These are phyloP conservation scores for Drosophila nebulosa DNA, from an alignment of 1,140 invertebrate species.

Conservation along the genomic window DNA sequence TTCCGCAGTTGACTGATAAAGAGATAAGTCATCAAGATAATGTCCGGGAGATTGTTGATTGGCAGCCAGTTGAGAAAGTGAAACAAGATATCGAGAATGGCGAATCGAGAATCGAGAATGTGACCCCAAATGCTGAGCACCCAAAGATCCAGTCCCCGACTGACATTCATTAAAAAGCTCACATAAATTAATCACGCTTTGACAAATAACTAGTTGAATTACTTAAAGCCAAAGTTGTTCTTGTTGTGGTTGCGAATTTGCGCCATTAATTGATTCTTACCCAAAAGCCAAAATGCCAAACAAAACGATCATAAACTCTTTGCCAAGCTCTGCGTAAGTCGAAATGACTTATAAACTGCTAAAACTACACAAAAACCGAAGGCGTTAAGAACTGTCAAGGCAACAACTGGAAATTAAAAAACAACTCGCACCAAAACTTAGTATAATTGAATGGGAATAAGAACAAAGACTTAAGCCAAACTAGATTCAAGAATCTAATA, in stretches of 20 bases:
- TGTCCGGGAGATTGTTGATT: constrained; percentile 58
- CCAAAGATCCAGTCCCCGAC: constrained; percentile 27
- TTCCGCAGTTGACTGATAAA: constrained; percentile 45
- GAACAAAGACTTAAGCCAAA: constrained; percentile 47
- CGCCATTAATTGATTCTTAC: constrained; percentile 68
- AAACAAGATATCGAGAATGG: not conserved
- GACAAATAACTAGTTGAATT: constrained; percentile 73
- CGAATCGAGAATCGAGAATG: not conserved
- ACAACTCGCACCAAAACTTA: constrained; percentile 5
- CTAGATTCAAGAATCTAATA: constrained; percentile 48
- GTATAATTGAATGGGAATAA: constrained; percentile 18
- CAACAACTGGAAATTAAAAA: not conserved
- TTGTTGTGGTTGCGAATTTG: constrained; percentile 36
- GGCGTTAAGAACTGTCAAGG: constrained; percentile 29
- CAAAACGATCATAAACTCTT: constrained; percentile 34
- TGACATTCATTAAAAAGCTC: constrained; percentile 31
- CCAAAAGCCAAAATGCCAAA: constrained; percentile 34
- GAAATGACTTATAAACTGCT: constrained; percentile 11
- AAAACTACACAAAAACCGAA: not conserved
- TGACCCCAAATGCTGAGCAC: constrained; percentile 19
- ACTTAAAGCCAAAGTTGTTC: constrained; percentile 43
- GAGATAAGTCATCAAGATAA: constrained; percentile 56
- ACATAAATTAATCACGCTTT: constrained; percentile 67
- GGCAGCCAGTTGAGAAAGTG: constrained; percentile 18
- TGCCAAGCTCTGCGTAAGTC: constrained; percentile 42